Evolutionary conservation across 1,140 invertebrate species (phyloP), one percentile per base, ranked within the genome.

Genomic region (Druon quercuslanigerum): DNA sequence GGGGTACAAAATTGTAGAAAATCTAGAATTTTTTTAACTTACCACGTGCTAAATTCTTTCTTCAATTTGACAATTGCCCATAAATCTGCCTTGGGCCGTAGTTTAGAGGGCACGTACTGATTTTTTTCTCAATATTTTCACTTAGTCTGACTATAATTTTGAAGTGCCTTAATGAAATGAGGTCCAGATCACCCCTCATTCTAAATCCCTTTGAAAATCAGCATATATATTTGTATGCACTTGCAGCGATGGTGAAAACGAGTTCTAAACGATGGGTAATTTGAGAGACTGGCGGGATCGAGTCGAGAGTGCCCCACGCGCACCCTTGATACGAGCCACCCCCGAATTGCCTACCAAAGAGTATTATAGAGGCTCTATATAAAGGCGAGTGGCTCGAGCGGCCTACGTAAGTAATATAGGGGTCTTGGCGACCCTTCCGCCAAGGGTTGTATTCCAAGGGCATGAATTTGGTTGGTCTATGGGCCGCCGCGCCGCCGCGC

Each of bases 241-340:
- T 86, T 83, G 83, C 84, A 85, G 72, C 83, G 81, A 71, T 73
- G 82, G 82, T 84, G 86, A 90, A 89, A 88, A 90, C 86, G 87
- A 90, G 89, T 87, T 90, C 85, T 90, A 91, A 91, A 90, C 86
- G 89, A 88, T 83, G 86, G 88, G 88, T 89, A 90, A 91, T 90
- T 90, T 88, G 85, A 87, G 86, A 84, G 81, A 79, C 60, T 79
- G 72, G 60, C 66, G 79, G 77, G 77, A 54, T 78, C 75, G 77
- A 46, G 40, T 46, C 40, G 25, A 52, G 51, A 52, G 71, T 82
- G 73, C 79, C 79, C 74, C 56, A 20, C 82, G 78, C 78, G 60
- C 56, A 83, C 75, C 50, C 72, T 79, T 78, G 60, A 71, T 70
- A 73, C 71, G 19, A 60, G 71, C 82, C 79, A 83, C 83, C 83